These are phyloP conservation scores for Euproctis similis DNA, from an alignment of 2,888 invertebrate species.

Conservation along the genomic window DNA sequence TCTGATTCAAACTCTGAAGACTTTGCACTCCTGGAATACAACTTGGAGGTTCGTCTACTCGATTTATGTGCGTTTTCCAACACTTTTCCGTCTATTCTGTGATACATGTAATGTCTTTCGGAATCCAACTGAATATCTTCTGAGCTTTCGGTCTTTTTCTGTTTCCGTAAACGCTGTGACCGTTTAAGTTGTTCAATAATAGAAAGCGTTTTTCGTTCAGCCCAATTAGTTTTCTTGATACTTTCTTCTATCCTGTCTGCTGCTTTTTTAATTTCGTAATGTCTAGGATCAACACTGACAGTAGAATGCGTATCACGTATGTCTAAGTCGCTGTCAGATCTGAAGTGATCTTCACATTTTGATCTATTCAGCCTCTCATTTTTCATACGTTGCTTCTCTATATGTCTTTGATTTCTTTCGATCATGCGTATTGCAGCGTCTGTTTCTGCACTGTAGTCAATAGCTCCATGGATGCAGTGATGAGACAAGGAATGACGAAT, in stretches of 20 bases:
- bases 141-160: conserved; percentile 57
- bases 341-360: conserved; percentile 55
- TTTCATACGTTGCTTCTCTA: conserved; percentile 74
- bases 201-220: conserved; percentile 62
- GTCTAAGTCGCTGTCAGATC: conserved; percentile 59
- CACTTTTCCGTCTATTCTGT: conserved; percentile 68
- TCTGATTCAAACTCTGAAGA: conserved; percentile 88
- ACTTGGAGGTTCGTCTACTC: conserved; percentile 58
- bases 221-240: conserved; percentile 70
- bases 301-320: conserved; percentile 38
- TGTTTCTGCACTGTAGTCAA: conserved; percentile 77
- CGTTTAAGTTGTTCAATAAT: conserved; percentile 66
- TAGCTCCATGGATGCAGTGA: conserved; percentile 58
- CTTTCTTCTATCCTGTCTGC: conserved; percentile 63
- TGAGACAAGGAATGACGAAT: conserved; percentile 65
- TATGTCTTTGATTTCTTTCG: conserved; percentile 75
- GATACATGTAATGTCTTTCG: conserved; percentile 62
- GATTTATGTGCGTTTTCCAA: conserved; percentile 74
- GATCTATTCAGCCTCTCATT: conserved; percentile 54
- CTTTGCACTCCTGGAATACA: conserved; percentile 79
- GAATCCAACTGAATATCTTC: conserved; percentile 69
- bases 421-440: conserved; percentile 75
- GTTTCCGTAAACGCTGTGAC: conserved; percentile 57
- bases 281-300: conserved; percentile 36
- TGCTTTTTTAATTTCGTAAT: conserved; percentile 54